phyloP scores from a whole-genome alignment of 2,113 vertebrate genomes.

The Zosterops hypoxanthus region DNA sequence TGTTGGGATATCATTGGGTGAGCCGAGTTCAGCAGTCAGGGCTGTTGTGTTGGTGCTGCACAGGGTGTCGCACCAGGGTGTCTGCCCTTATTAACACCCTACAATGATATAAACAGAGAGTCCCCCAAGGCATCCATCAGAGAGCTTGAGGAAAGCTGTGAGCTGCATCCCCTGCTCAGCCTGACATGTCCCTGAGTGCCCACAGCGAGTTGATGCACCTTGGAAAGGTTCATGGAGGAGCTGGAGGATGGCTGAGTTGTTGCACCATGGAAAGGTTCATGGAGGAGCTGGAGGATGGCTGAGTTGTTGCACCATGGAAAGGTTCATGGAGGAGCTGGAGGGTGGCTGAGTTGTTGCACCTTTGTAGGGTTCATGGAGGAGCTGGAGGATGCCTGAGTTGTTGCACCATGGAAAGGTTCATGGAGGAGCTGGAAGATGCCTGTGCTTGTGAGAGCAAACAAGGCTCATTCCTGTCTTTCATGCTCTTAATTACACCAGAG shows the following conservation, averaged over 20 bases:
- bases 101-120: neutral
- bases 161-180: neutral
- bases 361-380: neutral
- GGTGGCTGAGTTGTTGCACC: no score
- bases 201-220: neutral
- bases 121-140: neutral
- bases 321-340: neutral
- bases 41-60: neutral
- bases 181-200: accelerated
- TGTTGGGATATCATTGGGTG: neutral
- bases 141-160: neutral
- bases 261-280: neutral
- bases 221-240: neutral
- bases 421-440: neutral
- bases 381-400: neutral
- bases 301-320: neutral
- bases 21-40: neutral
- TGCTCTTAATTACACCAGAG: neutral
- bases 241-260: neutral
- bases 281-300: no score
- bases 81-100: neutral
- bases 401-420: neutral
- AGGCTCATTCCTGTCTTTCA: conserved; percentile 27
- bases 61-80: neutral
- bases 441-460: neutral